phyloP scores from a whole-genome alignment of 1,140 invertebrate species.

The Notospermus geniculatus region DNA sequence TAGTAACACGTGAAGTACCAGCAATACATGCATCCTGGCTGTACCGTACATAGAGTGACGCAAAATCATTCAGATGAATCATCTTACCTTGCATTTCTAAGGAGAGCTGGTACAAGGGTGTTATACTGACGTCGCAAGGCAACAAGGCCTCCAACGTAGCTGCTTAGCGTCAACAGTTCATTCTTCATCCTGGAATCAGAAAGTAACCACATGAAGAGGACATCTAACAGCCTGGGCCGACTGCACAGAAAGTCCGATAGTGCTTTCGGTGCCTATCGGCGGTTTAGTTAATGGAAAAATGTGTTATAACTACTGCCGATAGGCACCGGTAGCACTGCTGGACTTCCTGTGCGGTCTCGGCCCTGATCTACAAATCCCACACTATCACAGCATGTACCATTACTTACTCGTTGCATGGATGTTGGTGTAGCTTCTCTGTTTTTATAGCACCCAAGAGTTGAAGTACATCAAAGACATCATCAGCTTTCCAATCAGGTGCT shows the following conservation, averaged over 20 bases:
- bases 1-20: neutral
- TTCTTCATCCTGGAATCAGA: conserved; percentile 38
- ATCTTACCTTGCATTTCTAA: conserved; percentile 50
- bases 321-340: no score
- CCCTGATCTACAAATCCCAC: neutral
- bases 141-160: conserved; percentile 56
- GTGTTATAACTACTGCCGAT: no score
- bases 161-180: conserved; percentile 46
- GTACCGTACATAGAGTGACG: no score
- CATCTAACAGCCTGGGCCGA: neutral
- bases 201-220: neutral
- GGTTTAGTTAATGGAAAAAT: no score
- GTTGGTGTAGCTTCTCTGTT: conserved; percentile 46
- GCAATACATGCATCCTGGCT: no score
- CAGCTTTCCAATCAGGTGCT: conserved; percentile 36
- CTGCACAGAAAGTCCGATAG: no score
- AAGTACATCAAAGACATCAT: conserved; percentile 44
- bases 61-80: neutral
- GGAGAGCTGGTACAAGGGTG: conserved; percentile 48
- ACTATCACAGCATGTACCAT: no score
- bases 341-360: no score
- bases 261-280: no score
- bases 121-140: conserved; percentile 51
- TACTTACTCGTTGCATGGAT: conserved; percentile 25
- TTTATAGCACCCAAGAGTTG: conserved; percentile 43